phyloP scores from a whole-genome alignment of 2,113 vertebrate genomes.

The Ictalurus furcatus region DNA sequence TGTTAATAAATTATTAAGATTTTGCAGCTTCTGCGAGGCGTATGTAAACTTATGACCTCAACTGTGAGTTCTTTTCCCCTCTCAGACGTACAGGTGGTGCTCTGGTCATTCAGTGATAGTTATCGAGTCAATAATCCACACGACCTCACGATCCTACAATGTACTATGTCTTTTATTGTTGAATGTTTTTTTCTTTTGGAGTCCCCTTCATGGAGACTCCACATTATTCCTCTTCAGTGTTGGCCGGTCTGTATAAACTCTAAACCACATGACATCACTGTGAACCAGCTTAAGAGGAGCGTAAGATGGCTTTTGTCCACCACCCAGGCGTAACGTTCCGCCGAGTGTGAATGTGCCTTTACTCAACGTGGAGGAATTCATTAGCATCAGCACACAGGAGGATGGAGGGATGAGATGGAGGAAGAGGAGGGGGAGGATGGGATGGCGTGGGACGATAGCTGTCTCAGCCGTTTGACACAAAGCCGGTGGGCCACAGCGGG shows the following conservation, averaged over 20 bases:
- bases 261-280: neutral
- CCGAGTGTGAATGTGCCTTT: slow-evolving; percentile 47
- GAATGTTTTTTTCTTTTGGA: neutral
- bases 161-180: neutral
- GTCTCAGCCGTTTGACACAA: slow-evolving; percentile 51
- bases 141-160: too few relatives aligned
- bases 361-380: slow-evolving; percentile 16
- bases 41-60: too few relatives aligned
- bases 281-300: neutral
- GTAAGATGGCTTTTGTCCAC: slow-evolving; percentile 24
- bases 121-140: too few relatives aligned
- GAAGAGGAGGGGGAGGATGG: neutral
- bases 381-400: slow-evolving; percentile 20
- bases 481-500: slow-evolving; percentile 51
- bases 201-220: neutral
- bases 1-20: too few relatives aligned
- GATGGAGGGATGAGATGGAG: neutral
- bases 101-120: too few relatives aligned
- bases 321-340: neutral
- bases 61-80: too few relatives aligned
- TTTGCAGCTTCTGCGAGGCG: too few relatives aligned
- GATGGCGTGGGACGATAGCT: neutral
- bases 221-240: neutral
- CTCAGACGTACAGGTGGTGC: too few relatives aligned
- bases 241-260: neutral